Evolutionary conservation across 1,140 invertebrate genomes (phyloP).

Genomic region (Tetramorium simillimum): DNA sequence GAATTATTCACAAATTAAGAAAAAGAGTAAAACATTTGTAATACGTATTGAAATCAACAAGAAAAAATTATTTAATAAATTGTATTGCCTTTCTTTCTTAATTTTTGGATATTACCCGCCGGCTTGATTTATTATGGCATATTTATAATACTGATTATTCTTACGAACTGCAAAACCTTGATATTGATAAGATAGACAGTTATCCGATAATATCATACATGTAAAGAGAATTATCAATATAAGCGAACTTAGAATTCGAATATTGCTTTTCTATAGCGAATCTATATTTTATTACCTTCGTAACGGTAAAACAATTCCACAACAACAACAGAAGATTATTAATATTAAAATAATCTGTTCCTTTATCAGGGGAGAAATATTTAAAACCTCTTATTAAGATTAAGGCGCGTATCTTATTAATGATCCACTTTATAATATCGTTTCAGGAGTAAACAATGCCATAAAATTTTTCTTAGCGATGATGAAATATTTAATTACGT

Average conservation of each 20-base stretch:
- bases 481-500: slow-evolving; percentile 27
- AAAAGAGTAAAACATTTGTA: background rate
- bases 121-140: background rate
- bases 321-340: background rate
- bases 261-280: background rate
- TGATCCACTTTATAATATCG: background rate
- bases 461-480: background rate
- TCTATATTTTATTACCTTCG: background rate
- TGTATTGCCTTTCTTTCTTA: background rate
- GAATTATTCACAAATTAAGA: background rate
- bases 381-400: background rate
- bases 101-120: background rate
- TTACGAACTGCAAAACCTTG: background rate
- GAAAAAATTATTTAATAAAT: background rate
- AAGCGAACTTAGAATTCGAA: background rate
- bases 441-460: background rate
- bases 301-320: background rate
- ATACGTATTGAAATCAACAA: background rate
- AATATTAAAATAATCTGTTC: background rate
- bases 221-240: slow-evolving; percentile 17
- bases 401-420: slow-evolving; percentile 19
- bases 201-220: slow-evolving; percentile 38
- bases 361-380: background rate
- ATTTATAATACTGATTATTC: slow-evolving; percentile 20
- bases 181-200: slow-evolving; percentile 56